Percentiles rank a stretch among this genome's conserved stretches.
phyloP scores from a whole-genome alignment of 2,888 invertebrate species.

The Eurytoma adleriae region DNA sequence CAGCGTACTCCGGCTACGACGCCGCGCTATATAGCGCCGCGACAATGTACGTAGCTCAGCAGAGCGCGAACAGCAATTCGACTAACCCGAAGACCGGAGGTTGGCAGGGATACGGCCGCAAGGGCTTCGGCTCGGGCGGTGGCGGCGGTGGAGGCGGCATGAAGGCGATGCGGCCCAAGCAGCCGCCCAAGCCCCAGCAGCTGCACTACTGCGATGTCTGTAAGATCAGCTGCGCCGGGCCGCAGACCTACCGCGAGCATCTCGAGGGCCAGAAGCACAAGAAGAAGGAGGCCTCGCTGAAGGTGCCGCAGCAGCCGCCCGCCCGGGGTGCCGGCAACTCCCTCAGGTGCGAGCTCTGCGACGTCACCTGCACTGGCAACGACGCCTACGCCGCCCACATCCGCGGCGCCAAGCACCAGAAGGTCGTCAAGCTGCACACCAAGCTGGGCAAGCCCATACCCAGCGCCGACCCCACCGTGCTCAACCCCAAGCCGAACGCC shows the following conservation, averaged over 20 bases:
- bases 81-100: conserved; percentile 77
- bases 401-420: conserved; percentile 98
- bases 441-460: conserved; percentile 99
- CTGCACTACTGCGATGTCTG: conserved; percentile 99
- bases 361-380: conserved; percentile 98
- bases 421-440: conserved; percentile 96
- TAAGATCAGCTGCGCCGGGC: conserved; percentile 98
- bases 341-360: conserved; percentile 96
- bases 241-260: conserved; percentile 96
- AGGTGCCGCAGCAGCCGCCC: conserved; percentile 79
- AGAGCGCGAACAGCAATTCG: conserved; percentile 76
- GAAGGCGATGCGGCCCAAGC: conserved; percentile 84
- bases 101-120: conserved; percentile 81
- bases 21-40: conserved; percentile 97
- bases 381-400: conserved; percentile 99
- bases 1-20: conserved; percentile 91
- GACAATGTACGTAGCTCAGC: conserved; percentile 94
- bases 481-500: conserved; percentile 76
- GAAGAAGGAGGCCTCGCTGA: conserved; percentile 94
- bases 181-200: conserved; percentile 93
- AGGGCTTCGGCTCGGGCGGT: conserved; percentile 76
- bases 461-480: conserved; percentile 94
- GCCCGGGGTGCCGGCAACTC: conserved; percentile 82
- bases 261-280: conserved; percentile 99
- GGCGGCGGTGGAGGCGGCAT: conserved; percentile 76